Conservation (phyloP, 2,113 vertebrate genomes). For the Engystomops pustulosus region DNA sequence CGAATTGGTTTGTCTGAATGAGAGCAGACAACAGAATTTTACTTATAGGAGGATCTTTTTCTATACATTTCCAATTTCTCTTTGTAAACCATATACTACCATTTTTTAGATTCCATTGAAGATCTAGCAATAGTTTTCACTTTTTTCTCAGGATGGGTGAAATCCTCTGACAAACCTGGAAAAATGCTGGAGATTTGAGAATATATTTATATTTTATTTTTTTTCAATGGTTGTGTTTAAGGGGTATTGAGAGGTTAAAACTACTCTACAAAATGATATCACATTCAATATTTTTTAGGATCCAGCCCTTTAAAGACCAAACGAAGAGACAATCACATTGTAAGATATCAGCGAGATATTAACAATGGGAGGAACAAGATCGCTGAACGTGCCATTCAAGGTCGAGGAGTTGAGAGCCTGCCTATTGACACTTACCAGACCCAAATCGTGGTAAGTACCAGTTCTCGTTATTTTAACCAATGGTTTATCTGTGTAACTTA, state of each 20-base stretch:
- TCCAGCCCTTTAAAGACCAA: background rate
- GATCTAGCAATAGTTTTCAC: background rate
- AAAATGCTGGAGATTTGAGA: too few relatives aligned
- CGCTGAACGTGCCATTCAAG: conserved; percentile 74
- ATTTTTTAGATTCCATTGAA: background rate
- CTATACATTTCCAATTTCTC: background rate
- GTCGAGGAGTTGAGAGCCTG: conserved; percentile 74
- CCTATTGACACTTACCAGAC: conserved; percentile 85
- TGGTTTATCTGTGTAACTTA: background rate
- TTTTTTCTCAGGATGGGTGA: background rate
- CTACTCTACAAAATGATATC: background rate
- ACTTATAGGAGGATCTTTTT: background rate
- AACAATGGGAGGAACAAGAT: conserved; percentile 46
- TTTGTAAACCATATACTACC: background rate
- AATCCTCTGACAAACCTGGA: background rate
- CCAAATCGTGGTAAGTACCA: conserved; percentile 79
- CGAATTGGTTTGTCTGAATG: too few relatives aligned
- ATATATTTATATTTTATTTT: background rate
- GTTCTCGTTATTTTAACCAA: background rate
- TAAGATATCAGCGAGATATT: conserved; percentile 59
- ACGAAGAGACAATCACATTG: conserved; percentile 62
- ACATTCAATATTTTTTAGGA: conserved; percentile 5
- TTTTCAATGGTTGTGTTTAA: background rate
- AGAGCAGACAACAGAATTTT: background rate
- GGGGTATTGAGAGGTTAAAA: too few relatives aligned